Conservation (phyloP, 23 tunicate genomes). For the Halocynthia roretzi region DNA sequence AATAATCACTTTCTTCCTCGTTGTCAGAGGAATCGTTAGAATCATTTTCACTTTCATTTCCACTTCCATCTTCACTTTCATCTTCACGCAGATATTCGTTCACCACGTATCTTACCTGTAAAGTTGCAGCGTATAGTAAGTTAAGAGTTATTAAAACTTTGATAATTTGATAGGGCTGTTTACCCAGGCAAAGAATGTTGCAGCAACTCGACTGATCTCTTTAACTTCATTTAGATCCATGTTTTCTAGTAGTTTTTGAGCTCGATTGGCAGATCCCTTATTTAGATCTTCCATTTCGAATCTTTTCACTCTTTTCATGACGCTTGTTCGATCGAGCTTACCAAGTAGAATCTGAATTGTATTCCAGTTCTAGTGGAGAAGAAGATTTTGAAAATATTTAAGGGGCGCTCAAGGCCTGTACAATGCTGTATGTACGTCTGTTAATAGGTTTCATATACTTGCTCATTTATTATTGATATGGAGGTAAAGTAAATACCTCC, state of each 20-base stretch:
- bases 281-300: constrained; percentile 8
- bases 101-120: constrained; percentile 20
- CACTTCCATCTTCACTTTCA: too few relatives aligned
- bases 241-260: background rate
- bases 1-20: too few relatives aligned
- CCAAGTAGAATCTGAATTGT: constrained; percentile 20
- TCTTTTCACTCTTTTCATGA: constrained; percentile 15
- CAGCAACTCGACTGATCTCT: constrained; percentile 15
- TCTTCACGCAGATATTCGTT: background rate
- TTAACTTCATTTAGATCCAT: constrained; percentile 17
- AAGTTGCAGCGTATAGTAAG: background rate
- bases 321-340: background rate
- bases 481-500: too few relatives aligned
- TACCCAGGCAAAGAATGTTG: constrained; percentile 58
- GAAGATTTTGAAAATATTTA: background rate
- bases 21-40: too few relatives aligned
- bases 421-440: too few relatives aligned
- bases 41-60: too few relatives aligned
- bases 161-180: too few relatives aligned
- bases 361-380: constrained; percentile 20
- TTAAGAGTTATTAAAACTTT: too few relatives aligned
- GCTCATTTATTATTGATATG: too few relatives aligned
- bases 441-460: too few relatives aligned
- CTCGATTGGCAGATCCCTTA: background rate
- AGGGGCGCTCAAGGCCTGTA: too few relatives aligned